Conservation (phyloP, 2,797 vertebrate genomes). For the Acropternis orthonyx region DNA sequence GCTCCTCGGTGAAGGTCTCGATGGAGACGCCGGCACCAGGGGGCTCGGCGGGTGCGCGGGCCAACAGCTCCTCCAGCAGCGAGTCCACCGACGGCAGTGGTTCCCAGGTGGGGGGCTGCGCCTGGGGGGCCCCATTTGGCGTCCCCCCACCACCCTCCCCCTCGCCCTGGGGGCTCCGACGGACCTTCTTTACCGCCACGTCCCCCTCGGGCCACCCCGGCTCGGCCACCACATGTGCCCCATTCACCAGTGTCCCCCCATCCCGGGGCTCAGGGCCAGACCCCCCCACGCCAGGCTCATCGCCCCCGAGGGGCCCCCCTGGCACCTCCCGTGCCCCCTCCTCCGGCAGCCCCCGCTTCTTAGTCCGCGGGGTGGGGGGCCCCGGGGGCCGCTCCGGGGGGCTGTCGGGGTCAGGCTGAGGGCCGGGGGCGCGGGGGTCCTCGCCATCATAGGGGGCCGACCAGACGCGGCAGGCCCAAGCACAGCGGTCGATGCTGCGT, state of each 20-base stretch:
- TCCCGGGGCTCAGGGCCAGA: rapidly evolving
- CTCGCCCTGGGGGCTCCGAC: slow-evolving; percentile 79
- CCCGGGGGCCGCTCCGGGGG: neutral
- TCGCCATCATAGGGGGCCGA: slow-evolving; percentile 94
- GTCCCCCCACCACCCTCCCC: neutral
- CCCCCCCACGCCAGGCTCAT: rapidly evolving
- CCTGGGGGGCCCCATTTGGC: neutral
- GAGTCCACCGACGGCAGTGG: slow-evolving; percentile 78
- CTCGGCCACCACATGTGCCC: slow-evolving; percentile 28
- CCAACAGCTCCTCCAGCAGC: slow-evolving; percentile 83
- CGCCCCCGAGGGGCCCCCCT: neutral
- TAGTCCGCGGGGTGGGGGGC: slow-evolving; percentile 83
- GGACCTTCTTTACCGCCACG: slow-evolving; percentile 87
- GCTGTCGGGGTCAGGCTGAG: slow-evolving; percentile 75
- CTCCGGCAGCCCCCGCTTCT: slow-evolving; percentile 87
- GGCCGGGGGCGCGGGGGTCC: slow-evolving; percentile 75
- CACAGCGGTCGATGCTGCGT: slow-evolving; percentile 84
- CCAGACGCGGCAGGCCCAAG: slow-evolving; percentile 90
- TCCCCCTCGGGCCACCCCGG: slow-evolving; percentile 63
- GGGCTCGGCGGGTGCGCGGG: slow-evolving; percentile 75
- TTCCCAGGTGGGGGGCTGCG: slow-evolving; percentile 46
- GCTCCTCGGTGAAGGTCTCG: slow-evolving; percentile 88
- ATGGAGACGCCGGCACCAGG: slow-evolving; percentile 83
- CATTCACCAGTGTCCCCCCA: slow-evolving; percentile 74
- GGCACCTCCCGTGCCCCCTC: slow-evolving; percentile 23